Base-by-base conservation (phyloP, 30 jellyfish, hydroid and myxozoan species). In the Cassiopea xamachana region DNA sequence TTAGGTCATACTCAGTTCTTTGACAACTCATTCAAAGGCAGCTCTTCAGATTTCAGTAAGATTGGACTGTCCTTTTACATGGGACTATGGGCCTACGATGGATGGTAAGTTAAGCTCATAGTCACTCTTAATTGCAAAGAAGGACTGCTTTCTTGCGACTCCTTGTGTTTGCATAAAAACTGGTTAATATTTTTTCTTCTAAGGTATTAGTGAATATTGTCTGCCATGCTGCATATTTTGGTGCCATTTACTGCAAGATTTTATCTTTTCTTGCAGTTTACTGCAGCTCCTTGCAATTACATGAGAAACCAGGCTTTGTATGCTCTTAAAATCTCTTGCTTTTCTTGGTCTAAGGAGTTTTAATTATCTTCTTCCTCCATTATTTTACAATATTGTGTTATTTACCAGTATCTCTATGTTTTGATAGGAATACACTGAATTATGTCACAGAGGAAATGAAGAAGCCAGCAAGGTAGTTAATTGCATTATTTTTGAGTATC, bases 31-130 rank as follows among this genome's bases (percentile, higher is more conserved):
- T 95, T 95, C 73, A 85, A 82, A 16, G 96, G 95, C 19, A 86
- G 97, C 7, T 73, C 97, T 16, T 61, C 68, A 7, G 98, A 95
- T 78, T 92, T 89, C 79, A 91, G 97, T 51, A 85, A 86, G 70
- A 91, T 95, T 62, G 97, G 98, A 13, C 49, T 86, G 69, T 98
- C 98, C 2, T 95, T 95, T 74, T 95, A 90, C 85, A 75, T 83
- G 90, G 98, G 98, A 39, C 70, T 95, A n/a, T 95, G 99, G 99
- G 99, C 99, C 1, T 95, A 90, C 72, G 99, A 91, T 95, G 99
- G 99, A 72, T 95, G 98, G 98, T 92, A 80, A 39, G 92, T 78
- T 47, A n/a, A n/a, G n/a, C n/a, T n/a, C n/a, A n/a, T n/a, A n/a
- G n/a, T n/a, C n/a, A n/a, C n/a, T n/a, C n/a, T n/a, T n/a, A n/a